phyloP scores from a whole-genome alignment of 1,140 invertebrate species.

The Drosophila sproati region DNA sequence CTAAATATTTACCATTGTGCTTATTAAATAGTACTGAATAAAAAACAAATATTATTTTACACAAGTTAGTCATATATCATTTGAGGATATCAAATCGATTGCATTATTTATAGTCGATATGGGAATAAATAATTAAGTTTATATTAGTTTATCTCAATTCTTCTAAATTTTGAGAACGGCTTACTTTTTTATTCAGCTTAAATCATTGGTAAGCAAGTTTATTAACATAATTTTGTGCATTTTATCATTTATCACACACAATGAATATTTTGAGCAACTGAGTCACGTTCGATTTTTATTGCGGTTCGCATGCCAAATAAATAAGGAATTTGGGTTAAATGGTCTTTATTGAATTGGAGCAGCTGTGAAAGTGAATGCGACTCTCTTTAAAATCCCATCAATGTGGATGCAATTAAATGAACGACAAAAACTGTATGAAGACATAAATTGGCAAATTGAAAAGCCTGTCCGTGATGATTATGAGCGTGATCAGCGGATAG shows the following conservation, averaged over 20 bases:
- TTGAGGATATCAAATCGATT: no score
- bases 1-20: no score
- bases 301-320: constrained; percentile 11
- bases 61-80: no score
- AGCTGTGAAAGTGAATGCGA: constrained; percentile 33
- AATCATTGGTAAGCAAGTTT: no score
- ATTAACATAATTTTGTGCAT: neutral
- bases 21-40: no score
- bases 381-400: constrained; percentile 20
- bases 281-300: constrained; percentile 60
- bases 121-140: no score
- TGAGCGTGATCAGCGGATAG: constrained; percentile 52
- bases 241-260: neutral
- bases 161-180: no score
- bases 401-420: constrained; percentile 13
- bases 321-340: constrained; percentile 23
- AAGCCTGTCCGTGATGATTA: constrained; percentile 58
- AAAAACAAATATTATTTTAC: no score
- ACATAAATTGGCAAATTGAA: constrained; percentile 82
- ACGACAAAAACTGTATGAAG: constrained; percentile 65
- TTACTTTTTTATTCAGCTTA: no score
- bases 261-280: constrained; percentile 63
- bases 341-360: constrained; percentile 11
- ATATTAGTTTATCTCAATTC: no score
- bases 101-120: no score